Base-by-base conservation (phyloP, 2,888 invertebrate species). In the Nesidiocoris tenuis region DNA sequence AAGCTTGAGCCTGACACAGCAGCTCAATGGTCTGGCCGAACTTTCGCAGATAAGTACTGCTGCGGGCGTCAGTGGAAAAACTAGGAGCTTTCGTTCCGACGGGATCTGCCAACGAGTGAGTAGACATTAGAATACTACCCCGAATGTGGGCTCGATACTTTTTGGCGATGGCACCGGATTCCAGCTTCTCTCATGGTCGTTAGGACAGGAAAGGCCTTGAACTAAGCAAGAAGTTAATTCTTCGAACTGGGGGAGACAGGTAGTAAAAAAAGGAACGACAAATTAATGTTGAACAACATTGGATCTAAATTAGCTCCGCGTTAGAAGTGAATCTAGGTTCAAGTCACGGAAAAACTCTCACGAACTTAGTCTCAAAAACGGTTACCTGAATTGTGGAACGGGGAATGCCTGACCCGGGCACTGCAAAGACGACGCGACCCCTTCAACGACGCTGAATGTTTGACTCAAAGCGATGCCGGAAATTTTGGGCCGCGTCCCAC, bases 1-100 rank as follows among this genome's bases (percentile, higher is more conserved):
- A 92, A 23, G 90, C 90, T 84, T 91, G 91, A 19, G 91, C 91
- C 76, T 91, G 91, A 84, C 91, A 92, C 80, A 90, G 24, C n/a
- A 78, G 54, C 76, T 83, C 82, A 78, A 86, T 81, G 67, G 81
- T 82, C 74, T 82, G 81, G 70, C 82, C 82, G 71, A 70, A 76
- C 61, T 72, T 76, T 59, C 80, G 78, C 25, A 78, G 66, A 61
- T 80, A 81, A 17, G 80, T 79, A 56, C 78, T 64, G 66, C 78
- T 79, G 80, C 84, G 84, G 22, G 83, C 87, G 80, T 90, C 90
- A 79, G 83, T 84, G 76, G 85, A 83, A 81, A 86, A 85, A 82
- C 85, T 85, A 65, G 85, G 86, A 81, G 83, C 83, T 76, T 84
- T 83, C 77, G 85, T 84, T 78, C 81, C 80, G 56, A 80, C 80